Conservation (phyloP, 2,797 vertebrate genomes). For the Apodemus agrarius region DNA sequence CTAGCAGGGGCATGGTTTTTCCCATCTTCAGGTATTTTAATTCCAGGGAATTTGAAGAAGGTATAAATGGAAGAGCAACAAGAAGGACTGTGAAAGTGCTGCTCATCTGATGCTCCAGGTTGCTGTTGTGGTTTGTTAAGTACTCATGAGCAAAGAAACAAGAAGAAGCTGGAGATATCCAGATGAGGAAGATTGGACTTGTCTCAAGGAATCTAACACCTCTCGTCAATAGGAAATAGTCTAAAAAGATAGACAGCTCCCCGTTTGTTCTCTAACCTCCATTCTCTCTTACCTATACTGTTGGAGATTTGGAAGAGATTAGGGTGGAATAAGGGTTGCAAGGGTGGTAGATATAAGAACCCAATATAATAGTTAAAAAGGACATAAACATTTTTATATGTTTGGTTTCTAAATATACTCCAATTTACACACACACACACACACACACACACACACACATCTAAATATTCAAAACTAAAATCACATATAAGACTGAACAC, state of each 20-base stretch:
- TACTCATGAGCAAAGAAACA: neutral
- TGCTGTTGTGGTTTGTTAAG: neutral
- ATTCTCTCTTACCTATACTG: neutral
- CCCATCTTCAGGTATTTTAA: neutral
- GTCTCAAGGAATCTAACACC: neutral
- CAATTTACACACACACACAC: neutral
- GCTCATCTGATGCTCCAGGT: neutral
- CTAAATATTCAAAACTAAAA: neutral
- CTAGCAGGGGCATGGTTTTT: neutral
- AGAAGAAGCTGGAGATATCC: neutral
- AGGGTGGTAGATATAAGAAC: neutral
- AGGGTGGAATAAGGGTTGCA: neutral
- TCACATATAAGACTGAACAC: neutral
- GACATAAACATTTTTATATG: neutral
- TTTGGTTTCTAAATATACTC: neutral
- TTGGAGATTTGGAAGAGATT: neutral
- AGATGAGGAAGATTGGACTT: neutral
- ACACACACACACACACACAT: too few species aligned
- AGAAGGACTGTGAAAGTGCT: neutral
- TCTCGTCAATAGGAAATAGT: neutral
- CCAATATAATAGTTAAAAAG: neutral
- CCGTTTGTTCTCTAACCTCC: neutral
- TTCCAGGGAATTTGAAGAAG: neutral
- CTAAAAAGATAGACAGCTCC: neutral
- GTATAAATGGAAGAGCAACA: neutral